Conservation (phyloP, 2,113 vertebrate species). For the Poecile atricapillus region DNA sequence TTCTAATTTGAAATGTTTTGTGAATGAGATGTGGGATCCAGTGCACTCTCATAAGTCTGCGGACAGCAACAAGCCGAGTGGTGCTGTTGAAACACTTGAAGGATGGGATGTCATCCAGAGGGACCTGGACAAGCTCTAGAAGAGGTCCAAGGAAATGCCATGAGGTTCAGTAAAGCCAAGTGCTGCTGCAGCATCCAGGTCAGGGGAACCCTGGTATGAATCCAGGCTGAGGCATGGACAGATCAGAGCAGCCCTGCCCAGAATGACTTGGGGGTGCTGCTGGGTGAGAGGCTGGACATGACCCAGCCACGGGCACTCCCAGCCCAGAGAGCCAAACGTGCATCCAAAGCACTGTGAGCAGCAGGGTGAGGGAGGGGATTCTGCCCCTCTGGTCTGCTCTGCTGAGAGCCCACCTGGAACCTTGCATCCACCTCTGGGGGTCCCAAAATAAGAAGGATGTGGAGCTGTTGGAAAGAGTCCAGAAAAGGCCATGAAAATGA, state of each 20-base stretch:
- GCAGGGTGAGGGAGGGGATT: background rate
- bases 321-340: fast-evolving
- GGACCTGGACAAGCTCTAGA: background rate
- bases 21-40: background rate
- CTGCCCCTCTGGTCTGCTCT: background rate
- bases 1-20: background rate
- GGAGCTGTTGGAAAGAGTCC: background rate
- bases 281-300: background rate
- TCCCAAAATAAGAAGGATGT: background rate
- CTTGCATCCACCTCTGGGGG: background rate
- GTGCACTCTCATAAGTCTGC: background rate
- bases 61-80: background rate
- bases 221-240: background rate
- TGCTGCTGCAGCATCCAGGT: background rate
- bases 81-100: background rate
- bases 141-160: background rate
- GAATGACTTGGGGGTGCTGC: background rate
- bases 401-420: fast-evolving
- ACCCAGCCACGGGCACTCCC: fast-evolving
- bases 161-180: background rate
- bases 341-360: fast-evolving
- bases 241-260: background rate
- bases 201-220: fast-evolving
- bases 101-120: background rate
- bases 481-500: background rate